Evolutionary conservation across 1,140 invertebrate species (phyloP), one percentile per base, ranked within the genome.

Genomic region (Dendrolimus punctatus): DNA sequence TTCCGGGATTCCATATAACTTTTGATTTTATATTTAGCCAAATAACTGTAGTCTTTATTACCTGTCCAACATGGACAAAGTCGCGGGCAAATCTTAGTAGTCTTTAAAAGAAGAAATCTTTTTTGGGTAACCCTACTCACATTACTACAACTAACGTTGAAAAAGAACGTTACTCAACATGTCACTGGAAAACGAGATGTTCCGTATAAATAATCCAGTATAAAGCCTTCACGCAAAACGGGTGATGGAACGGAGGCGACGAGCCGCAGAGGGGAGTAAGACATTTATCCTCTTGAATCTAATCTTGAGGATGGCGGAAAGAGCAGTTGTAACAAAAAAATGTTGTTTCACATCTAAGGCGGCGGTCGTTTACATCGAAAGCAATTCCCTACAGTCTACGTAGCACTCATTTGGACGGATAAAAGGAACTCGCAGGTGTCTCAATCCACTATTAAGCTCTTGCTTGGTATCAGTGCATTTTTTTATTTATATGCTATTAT

Each of bases 261-360:
- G 23, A 23, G 23, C 23, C 23, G 23, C 23, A 23, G 23, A 67
- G 71, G 65, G 77, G 68, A 66, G 69, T 60, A 67, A 71, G 62
- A 71, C 77, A 83, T 83, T 83, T 83, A 83, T 80, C 73, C 75
- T 63, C 74, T 78, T 73, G 73, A 76, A 83, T 83, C 74, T 83
- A 80, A 83, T 83, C 74, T 83, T 73, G 74, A 57, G 76, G 76
- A 80, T 79, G 71, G 76, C 68, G 66, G 74, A 80, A 74, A 76
- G 74, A 80, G 71, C 70, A 74, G 63, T 67, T 77, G 76, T 59
- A 72, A 71, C 66, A 73, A 71, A 78, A 73, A 58, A 72, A 64
- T 56, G 65, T 64, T 58, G 65, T 71, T 65, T 71, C 70, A 71
- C 65, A 64, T 70, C 58, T 55, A 52, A 57, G 55, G 42, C 48